These are phyloP conservation scores for Drosophila hamatofila DNA, from an alignment of 2,888 invertebrate genomes.

Conservation along the genomic window DNA sequence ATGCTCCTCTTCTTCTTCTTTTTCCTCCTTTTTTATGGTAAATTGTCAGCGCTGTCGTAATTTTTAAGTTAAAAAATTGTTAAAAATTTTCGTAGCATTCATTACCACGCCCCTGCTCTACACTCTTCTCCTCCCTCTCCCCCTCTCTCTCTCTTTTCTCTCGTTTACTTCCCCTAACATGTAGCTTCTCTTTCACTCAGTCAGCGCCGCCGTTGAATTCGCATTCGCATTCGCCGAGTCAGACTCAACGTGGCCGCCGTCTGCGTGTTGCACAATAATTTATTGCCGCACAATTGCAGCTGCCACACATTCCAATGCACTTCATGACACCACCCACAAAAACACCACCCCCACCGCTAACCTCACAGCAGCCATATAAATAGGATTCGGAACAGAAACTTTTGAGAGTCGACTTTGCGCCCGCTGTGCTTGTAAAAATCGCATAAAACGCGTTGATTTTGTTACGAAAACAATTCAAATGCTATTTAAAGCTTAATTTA, in stretches of 20 bases:
- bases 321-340: constrained; percentile 40
- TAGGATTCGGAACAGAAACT: constrained; percentile 14
- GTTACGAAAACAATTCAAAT: constrained; percentile 14
- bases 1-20: constrained; percentile 6
- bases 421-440: constrained; percentile 76
- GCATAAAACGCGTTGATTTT: constrained; percentile 56
- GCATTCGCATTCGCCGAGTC: constrained; percentile 20
- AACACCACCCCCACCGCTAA: not conserved
- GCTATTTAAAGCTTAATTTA: constrained; percentile 10
- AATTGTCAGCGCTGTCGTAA: constrained; percentile 80
- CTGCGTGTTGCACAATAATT: constrained; percentile 82
- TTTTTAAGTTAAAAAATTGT: constrained; percentile 81
- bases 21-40: constrained; percentile 59
- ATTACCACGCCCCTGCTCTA: constrained; percentile 59
- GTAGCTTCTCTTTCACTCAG: constrained; percentile 30
- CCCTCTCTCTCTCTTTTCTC: not conserved
- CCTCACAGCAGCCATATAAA: constrained; percentile 31
- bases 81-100: constrained; percentile 77
- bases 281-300: constrained; percentile 80
- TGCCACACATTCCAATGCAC: constrained; percentile 81
- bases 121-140: constrained; percentile 7
- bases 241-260: constrained; percentile 45
- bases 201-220: constrained; percentile 16
- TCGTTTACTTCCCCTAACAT: constrained; percentile 12
- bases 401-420: constrained; percentile 4